Conservation (phyloP, 1,140 invertebrate species). For the Atopsyche davidsoni region DNA sequence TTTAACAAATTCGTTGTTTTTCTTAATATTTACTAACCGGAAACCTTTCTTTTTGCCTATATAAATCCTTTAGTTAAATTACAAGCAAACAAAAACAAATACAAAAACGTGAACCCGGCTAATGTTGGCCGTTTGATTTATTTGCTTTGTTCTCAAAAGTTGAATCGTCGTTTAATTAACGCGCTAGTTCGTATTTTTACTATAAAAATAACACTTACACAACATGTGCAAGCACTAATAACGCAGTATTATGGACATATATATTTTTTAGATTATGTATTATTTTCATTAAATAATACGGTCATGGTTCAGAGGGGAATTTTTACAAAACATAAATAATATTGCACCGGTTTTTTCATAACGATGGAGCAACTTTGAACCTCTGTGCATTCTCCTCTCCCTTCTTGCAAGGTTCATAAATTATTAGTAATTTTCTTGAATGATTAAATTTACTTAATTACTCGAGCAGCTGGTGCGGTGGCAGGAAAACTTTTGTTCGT, state of each 20-base stretch:
- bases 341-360: too few relatives aligned
- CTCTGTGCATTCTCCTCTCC: too few relatives aligned
- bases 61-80: constrained; percentile 2
- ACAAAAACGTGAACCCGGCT: constrained; percentile 2
- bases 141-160: not conserved
- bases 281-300: too few relatives aligned
- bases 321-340: too few relatives aligned
- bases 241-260: too few relatives aligned
- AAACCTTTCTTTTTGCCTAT: constrained; percentile 1
- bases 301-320: too few relatives aligned
- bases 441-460: constrained; percentile 5
- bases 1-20: constrained; percentile 2
- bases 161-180: not conserved
- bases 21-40: constrained; percentile 1
- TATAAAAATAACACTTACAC: too few relatives aligned
- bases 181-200: constrained; percentile 3
- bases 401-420: too few relatives aligned
- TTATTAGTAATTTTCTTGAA: constrained; percentile 3
- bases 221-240: too few relatives aligned
- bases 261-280: too few relatives aligned
- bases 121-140: constrained; percentile 1
- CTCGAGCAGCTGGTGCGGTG: not conserved
- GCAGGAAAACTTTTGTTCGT: constrained; percentile 3
- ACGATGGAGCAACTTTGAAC: too few relatives aligned
- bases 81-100: not conserved